phyloP scores from a whole-genome alignment of 2,113 vertebrate genomes.

The Actenoides lindsayi region DNA sequence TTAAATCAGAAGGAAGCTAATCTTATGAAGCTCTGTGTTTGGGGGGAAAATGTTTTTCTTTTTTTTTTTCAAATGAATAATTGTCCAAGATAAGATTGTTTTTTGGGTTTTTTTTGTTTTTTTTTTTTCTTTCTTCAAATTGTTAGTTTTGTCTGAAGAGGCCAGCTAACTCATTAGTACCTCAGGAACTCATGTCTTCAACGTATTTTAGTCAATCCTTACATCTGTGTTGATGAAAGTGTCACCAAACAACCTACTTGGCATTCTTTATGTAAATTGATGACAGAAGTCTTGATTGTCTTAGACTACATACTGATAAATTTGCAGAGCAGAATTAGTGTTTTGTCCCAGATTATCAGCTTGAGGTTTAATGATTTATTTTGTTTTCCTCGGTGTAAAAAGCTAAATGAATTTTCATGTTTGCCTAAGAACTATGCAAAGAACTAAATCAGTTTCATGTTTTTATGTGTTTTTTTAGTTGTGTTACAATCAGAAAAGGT shows the following conservation, averaged over 20 bases:
- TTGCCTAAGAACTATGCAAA: background rate
- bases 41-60: no score
- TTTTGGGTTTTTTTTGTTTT: no score
- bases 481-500: background rate
- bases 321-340: background rate
- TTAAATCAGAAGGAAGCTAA: background rate
- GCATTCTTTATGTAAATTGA: background rate
- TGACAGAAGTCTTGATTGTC: background rate
- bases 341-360: background rate
- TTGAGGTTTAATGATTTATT: background rate
- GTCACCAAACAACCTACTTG: background rate
- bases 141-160: background rate
- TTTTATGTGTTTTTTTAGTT: background rate
- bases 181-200: background rate
- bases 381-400: background rate
- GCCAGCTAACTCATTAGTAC: background rate
- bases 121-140: background rate
- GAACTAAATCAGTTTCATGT: background rate
- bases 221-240: background rate
- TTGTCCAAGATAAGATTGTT: background rate
- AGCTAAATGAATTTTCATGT: background rate
- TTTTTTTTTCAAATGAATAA: background rate
- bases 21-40: background rate
- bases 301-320: background rate
- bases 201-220: background rate